Evolutionary conservation across 2,888 invertebrate species (phyloP).

Genomic region (Lithophane ornitopus): DNA sequence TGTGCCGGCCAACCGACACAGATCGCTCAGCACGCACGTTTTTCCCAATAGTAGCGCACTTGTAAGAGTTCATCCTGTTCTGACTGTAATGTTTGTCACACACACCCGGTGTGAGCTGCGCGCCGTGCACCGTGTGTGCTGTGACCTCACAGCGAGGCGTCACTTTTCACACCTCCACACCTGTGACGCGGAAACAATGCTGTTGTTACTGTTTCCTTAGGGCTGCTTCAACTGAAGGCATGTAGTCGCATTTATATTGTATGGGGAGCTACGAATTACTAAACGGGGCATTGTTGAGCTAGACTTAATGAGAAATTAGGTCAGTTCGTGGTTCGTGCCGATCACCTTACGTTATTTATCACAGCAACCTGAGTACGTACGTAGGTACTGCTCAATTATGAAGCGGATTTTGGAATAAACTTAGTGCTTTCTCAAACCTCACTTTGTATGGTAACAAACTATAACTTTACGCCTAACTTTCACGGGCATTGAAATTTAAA

Average conservation of each 20-base stretch:
- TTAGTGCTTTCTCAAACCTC: neutral
- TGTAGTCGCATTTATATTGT: neutral
- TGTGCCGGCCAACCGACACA: neutral
- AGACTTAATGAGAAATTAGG: neutral
- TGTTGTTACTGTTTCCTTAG: conserved; percentile 12
- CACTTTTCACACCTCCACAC: conserved; percentile 42
- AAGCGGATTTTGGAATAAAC: neutral
- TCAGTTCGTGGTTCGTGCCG: neutral
- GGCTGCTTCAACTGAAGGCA: neutral
- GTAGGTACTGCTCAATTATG: neutral
- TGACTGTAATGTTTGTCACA: conserved; percentile 4
- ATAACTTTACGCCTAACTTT: neutral
- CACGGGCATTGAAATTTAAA: neutral
- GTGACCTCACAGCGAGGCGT: conserved; percentile 22
- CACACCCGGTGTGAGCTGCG: neutral
- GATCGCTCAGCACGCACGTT: neutral
- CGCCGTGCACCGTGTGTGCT: neutral
- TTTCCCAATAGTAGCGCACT: neutral
- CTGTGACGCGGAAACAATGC: neutral
- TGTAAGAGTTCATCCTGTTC: neutral
- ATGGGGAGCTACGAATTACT: too few species aligned
- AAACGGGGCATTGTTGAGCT: neutral
- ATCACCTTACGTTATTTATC: neutral
- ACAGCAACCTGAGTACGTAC: neutral
- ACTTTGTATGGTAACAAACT: neutral